phyloP scores from a whole-genome alignment of 2,113 vertebrate genomes.

The Serilophus lunatus region DNA sequence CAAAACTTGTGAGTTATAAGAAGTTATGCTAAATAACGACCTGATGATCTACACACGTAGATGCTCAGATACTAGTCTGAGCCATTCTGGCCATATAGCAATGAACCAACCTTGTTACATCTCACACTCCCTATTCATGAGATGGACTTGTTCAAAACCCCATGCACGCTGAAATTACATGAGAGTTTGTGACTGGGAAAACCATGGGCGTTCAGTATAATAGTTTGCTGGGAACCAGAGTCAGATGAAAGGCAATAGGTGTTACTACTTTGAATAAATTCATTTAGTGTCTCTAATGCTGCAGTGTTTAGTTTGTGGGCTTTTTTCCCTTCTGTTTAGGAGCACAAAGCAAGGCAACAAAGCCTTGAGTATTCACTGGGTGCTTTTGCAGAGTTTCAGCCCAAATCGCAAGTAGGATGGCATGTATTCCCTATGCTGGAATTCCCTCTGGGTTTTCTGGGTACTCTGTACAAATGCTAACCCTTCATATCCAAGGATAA shows the following conservation, averaged over 20 bases:
- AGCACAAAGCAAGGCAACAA: not conserved
- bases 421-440: slow-evolving; percentile 15
- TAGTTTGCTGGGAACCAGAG: not conserved
- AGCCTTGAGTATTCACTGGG: not conserved
- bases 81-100: not conserved
- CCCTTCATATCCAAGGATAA: slow-evolving; percentile 59
- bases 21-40: not conserved
- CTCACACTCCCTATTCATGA: not conserved
- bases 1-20: not conserved
- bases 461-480: slow-evolving; percentile 4
- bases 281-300: not conserved
- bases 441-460: slow-evolving; percentile 4
- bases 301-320: not conserved
- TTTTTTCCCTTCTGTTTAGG: not conserved
- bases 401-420: not conserved
- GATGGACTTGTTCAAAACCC: not conserved
- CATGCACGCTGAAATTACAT: not conserved
- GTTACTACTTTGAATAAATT: not conserved
- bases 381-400: slow-evolving; percentile 21
- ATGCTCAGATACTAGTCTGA: not conserved
- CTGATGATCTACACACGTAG: not conserved
- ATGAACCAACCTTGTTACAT: not conserved
- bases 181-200: not conserved
- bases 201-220: not conserved
- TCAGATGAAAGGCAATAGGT: not conserved